phyloP scores from a whole-genome alignment of 2,888 invertebrate genomes.

The Eristalis tenax region DNA sequence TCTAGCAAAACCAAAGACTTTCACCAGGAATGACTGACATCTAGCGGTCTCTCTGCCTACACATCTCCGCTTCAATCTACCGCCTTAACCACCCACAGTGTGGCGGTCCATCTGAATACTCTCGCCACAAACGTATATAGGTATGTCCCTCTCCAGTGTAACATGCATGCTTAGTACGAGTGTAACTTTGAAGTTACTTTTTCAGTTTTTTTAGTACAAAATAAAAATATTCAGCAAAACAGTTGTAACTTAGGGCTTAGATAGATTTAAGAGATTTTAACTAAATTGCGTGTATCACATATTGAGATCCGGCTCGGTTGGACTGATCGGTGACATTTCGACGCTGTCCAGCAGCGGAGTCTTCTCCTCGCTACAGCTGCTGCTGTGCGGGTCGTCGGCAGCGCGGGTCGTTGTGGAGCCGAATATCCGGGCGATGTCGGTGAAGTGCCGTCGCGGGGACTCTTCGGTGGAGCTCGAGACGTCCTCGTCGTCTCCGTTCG shows the following conservation, averaged over 20 bases:
- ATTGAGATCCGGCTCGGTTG: conserved; percentile 78
- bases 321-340: conserved; percentile 81
- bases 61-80: background rate
- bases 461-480: conserved; percentile 77
- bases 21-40: too few species aligned
- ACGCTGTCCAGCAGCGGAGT: conserved; percentile 81
- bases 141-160: conserved; percentile 5
- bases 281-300: conserved; percentile 72
- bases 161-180: background rate
- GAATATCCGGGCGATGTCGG: conserved; percentile 74
- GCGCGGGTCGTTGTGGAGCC: conserved; percentile 78
- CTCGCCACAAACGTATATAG: background rate
- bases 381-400: conserved; percentile 77
- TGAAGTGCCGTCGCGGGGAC: conserved; percentile 76
- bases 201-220: conserved; percentile 42
- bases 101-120: background rate
- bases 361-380: conserved; percentile 80
- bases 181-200: background rate
- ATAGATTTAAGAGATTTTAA: conserved; percentile 27
- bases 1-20: too few species aligned
- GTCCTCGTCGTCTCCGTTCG: conserved; percentile 73
- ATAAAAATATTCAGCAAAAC: conserved; percentile 47
- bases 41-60: background rate
- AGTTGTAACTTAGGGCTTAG: conserved; percentile 7
- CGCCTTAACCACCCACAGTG: background rate